Conservation (phyloP, 2,113 vertebrate species). For the Pristiophorus japonicus region DNA sequence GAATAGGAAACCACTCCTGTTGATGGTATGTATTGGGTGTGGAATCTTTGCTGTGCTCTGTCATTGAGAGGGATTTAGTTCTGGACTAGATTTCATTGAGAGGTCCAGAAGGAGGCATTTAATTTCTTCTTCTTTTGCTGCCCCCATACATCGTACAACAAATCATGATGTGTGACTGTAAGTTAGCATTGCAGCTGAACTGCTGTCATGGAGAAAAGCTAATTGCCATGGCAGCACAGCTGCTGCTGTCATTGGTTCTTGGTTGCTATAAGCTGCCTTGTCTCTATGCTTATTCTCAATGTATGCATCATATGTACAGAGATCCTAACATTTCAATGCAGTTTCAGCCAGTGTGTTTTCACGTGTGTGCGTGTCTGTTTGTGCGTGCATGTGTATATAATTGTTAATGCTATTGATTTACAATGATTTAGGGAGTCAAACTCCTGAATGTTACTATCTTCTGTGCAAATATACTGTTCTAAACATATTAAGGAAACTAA, state of each 20-base stretch:
- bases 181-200: conserved; percentile 40
- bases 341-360: not conserved
- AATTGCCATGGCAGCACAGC: conserved; percentile 70
- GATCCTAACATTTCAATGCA: conserved; percentile 34
- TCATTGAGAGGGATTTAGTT: not conserved
- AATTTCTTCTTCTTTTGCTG: not conserved
- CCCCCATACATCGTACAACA: conserved; percentile 12
- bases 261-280: conserved; percentile 75
- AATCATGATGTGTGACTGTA: conserved; percentile 39
- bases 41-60: not conserved
- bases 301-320: conserved; percentile 44
- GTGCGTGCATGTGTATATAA: not conserved
- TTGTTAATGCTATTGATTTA: not conserved
- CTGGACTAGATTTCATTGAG: not conserved
- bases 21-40: not conserved
- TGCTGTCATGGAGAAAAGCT: conserved; percentile 53
- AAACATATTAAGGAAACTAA: not conserved
- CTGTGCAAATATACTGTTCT: not conserved
- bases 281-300: conserved; percentile 49
- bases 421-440: not conserved
- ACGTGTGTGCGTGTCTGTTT: not conserved
- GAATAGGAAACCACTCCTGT: not conserved
- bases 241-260: conserved; percentile 65
- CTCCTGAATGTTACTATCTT: not conserved
- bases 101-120: conserved; percentile 3